Base-by-base conservation (phyloP, 2,888 invertebrate genomes). In the Camptogramma bilineatum region DNA sequence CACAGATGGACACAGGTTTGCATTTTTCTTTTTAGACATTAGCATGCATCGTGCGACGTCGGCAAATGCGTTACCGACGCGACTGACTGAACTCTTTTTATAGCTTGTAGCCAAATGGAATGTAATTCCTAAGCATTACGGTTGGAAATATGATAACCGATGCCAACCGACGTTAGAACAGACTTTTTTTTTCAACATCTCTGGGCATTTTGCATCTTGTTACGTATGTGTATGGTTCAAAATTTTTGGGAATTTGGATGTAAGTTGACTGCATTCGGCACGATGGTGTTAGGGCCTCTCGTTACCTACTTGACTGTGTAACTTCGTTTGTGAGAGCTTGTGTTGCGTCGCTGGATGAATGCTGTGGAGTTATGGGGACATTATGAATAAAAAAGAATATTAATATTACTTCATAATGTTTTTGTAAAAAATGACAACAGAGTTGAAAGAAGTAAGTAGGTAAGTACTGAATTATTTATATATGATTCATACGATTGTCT, bases 231-330 rank as follows among this genome's bases (percentile, higher is more conserved):
- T 19, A 64, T 4, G 54, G 70, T 70, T 62, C 47, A 47, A 44
- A 52, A 24, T 67, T 16, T 52, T 53, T 39, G 48, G 18, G 1
- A 31, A 16, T 44, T 39, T 54, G 19, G 59, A 18, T 66, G 51
- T 57, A 52, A 47, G 56, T 62, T 64, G 50, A 64, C 55, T 71
- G 68, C 70, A 69, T 62, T 64, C 48, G 80, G 83, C 80, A 85
- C 82, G 84, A 86, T 86, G 79, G 66, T 69, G 84, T 79, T 83
- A 83, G 85, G 85, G 86, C 87, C 88, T 88, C 91, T 90, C 91
- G 91, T 91, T 91, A 88, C 87, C 86, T 87, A 91, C 92, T 92
- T 91, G 92, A 91, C 92, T 91, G 88, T 89, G 86, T 91, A 92
- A 92, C 91, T 91, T 91, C 90, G 87, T 92, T 92, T 90, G 87